phyloP scores from a whole-genome alignment of 2,113 vertebrate species.

The Scortum barcoo region DNA sequence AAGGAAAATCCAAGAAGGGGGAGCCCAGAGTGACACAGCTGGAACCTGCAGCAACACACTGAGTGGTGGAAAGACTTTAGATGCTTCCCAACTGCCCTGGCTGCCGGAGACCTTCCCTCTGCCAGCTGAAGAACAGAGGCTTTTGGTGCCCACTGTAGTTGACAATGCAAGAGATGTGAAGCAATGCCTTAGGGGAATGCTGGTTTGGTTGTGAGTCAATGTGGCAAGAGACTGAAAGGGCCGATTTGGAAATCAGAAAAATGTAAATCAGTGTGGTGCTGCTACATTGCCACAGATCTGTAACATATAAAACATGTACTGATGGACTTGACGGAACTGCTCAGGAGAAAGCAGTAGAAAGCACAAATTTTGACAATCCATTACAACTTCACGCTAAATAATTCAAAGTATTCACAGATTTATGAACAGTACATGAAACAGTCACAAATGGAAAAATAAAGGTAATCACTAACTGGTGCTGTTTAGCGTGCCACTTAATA shows the following conservation, averaged over 20 bases:
- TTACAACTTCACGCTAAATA: conserved; percentile 1
- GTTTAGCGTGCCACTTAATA: conserved; percentile 8
- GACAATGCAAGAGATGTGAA: conserved; percentile 26
- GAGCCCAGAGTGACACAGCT: conserved; percentile 57
- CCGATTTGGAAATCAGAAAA: background rate
- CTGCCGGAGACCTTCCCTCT: conserved; percentile 36
- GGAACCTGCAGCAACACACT: conserved; percentile 42
- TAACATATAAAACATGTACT: background rate
- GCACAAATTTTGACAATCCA: background rate
- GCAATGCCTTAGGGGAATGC: background rate
- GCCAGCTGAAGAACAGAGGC: conserved; percentile 49
- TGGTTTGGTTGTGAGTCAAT: background rate
- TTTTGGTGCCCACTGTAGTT: conserved; percentile 19
- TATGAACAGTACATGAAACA: background rate
- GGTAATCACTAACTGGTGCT: background rate
- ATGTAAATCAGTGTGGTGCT: background rate
- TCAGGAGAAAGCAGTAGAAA: background rate
- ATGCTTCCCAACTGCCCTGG: conserved; percentile 53
- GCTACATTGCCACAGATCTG: background rate
- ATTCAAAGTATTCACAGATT: conserved; percentile 4
- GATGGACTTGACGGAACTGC: too few species aligned
- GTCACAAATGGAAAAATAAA: conserved; percentile 4
- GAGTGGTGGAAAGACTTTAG: conserved; percentile 60
- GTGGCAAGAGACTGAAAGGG: background rate
- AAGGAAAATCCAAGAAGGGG: conserved; percentile 46